Evolutionary conservation across 2,797 vertebrate genomes (phyloP).

Genomic region (Brachyalestes nurse): DNA sequence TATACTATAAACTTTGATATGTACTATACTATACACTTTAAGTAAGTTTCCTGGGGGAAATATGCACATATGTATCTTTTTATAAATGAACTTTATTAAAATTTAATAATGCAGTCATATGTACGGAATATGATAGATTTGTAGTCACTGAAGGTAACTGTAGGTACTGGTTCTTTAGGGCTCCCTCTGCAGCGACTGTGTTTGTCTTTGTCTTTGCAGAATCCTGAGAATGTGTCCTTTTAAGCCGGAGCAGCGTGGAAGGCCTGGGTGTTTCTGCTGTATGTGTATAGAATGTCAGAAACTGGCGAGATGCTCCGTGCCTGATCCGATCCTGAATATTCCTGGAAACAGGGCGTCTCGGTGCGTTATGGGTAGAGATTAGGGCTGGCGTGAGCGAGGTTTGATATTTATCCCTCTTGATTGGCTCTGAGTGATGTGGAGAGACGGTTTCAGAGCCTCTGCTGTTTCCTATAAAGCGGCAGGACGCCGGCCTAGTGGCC

Average conservation of each 20-base stretch:
- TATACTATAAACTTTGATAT: no score
- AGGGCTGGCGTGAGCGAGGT: slow-evolving; percentile 68
- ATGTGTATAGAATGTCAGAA: not conserved
- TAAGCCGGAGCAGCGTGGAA: not conserved
- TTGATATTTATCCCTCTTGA: slow-evolving; percentile 67
- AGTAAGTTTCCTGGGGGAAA: no score
- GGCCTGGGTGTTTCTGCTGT: not conserved
- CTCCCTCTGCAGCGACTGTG: no score
- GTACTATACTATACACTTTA: no score
- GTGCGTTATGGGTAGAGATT: slow-evolving; percentile 33
- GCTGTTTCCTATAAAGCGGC: slow-evolving; percentile 68
- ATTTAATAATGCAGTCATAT: no score
- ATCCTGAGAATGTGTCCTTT: no score
- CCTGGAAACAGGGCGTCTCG: not conserved
- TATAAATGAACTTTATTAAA: no score
- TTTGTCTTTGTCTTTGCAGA: no score
- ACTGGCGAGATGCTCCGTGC: not conserved
- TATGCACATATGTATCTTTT: no score
- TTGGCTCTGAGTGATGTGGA: slow-evolving; percentile 62
- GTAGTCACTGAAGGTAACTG: no score
- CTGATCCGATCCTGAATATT: slow-evolving; percentile 22
- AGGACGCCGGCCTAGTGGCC: slow-evolving; percentile 76
- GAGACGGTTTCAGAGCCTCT: slow-evolving; percentile 22
- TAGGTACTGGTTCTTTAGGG: no score
- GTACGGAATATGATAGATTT: no score